A percentile compares a stretch with the other conserved stretches of the same genome.
phyloP scores from a whole-genome alignment of 1,140 invertebrate species.

The Papilio machaon region DNA sequence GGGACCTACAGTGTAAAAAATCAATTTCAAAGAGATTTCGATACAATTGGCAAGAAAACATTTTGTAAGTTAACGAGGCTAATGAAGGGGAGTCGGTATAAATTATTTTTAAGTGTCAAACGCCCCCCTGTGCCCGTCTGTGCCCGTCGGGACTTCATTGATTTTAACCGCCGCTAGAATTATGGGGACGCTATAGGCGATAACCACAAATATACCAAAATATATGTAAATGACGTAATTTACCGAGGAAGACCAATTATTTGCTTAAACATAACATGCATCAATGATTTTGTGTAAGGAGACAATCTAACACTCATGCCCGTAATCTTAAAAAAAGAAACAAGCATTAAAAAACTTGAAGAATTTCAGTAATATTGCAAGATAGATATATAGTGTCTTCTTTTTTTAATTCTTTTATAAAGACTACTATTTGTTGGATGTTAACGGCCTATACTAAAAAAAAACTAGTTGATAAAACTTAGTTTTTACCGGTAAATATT shows the following conservation, averaged over 20 bases:
- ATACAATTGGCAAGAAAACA: constrained; percentile 51
- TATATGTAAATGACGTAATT: background rate
- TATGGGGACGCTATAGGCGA: constrained; percentile 6
- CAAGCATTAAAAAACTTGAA: too few species aligned
- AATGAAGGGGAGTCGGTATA: constrained; percentile 56
- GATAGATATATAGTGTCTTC: too few species aligned
- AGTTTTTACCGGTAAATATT: too few species aligned
- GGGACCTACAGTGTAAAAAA: background rate
- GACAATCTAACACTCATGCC: too few species aligned
- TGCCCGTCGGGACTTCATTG: constrained; percentile 47
- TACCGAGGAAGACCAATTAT: background rate
- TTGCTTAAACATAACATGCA: background rate
- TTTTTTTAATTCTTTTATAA: too few species aligned
- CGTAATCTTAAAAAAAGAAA: too few species aligned
- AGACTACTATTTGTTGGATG: too few species aligned
- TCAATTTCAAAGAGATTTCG: constrained; percentile 12
- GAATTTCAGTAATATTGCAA: too few species aligned
- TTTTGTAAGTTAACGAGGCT: constrained; percentile 52
- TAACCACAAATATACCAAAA: background rate
- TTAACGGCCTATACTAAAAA: background rate
- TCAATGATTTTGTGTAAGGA: too few species aligned
- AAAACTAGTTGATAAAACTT: background rate
- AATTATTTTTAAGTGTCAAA: constrained; percentile 63
- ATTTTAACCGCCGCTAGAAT: constrained; percentile 48
- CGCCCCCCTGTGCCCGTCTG: constrained; percentile 45